Conservation (phyloP, 2,888 invertebrate species). For the Biston betularia region DNA sequence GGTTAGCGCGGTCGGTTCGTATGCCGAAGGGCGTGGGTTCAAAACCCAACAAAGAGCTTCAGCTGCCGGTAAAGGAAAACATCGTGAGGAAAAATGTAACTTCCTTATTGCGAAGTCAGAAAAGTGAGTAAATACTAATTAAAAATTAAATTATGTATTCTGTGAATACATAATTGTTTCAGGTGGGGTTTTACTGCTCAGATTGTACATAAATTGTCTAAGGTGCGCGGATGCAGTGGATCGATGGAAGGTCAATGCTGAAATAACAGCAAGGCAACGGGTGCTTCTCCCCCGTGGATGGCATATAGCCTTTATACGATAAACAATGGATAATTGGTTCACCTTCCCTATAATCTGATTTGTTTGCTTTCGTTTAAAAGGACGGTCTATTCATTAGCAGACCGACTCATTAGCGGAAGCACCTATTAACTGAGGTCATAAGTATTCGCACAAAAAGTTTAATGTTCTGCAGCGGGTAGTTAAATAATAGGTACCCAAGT, state of each 20-base stretch:
- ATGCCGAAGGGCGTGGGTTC: too few species aligned
- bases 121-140: too few species aligned
- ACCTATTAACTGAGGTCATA: neutral
- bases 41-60: too few species aligned
- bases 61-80: too few species aligned
- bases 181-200: neutral
- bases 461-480: too few species aligned
- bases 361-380: slow-evolving; percentile 13
- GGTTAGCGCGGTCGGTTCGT: too few species aligned
- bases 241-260: slow-evolving; percentile 27
- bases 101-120: too few species aligned
- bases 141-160: too few species aligned
- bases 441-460: too few species aligned
- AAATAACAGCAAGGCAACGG: slow-evolving; percentile 20
- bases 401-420: neutral
- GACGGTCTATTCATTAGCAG: slow-evolving; percentile 4
- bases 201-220: neutral
- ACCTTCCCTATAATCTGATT: slow-evolving; percentile 30
- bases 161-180: too few species aligned
- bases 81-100: too few species aligned
- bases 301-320: slow-evolving; percentile 24
- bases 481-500: too few species aligned
- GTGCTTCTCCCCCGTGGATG: slow-evolving; percentile 22
- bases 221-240: slow-evolving; percentile 21
- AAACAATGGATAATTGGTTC: slow-evolving; percentile 25